Percentiles rank a stretch among this genome's conserved stretches.
Conservation (phyloP, 1,140 invertebrate genomes). For the Oscheius sp. region DNA sequence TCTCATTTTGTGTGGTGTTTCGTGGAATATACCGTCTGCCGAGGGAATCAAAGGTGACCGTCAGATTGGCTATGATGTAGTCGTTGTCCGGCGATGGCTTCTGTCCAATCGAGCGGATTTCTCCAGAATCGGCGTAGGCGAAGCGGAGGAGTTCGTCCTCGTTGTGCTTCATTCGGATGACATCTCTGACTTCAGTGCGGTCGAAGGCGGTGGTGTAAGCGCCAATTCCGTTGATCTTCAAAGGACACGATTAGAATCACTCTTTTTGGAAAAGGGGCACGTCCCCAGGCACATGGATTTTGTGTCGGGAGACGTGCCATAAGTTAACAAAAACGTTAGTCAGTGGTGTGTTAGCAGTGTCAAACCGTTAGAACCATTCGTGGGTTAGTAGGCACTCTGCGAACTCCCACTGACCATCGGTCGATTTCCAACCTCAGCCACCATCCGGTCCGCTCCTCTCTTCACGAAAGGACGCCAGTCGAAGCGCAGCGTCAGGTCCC, state of each 20-base stretch:
- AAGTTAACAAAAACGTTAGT: background rate
- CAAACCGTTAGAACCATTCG: too few species aligned
- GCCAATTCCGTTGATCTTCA: conserved; percentile 24
- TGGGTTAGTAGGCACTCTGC: background rate
- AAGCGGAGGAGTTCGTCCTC: conserved; percentile 10
- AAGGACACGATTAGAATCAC: background rate
- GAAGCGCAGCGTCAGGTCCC: conserved; percentile 17
- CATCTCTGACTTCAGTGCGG: background rate
- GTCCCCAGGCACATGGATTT: background rate
- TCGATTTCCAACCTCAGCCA: conserved; percentile 31
- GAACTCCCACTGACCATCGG: conserved; percentile 23
- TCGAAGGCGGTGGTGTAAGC: conserved; percentile 21
- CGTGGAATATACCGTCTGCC: conserved; percentile 6
- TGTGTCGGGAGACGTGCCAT: background rate
- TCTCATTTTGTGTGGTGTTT: background rate
- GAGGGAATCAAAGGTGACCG: conserved; percentile 8
- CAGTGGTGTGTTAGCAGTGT: conserved; percentile 14
- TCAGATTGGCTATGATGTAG: conserved; percentile 16
- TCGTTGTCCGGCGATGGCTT: conserved; percentile 6
- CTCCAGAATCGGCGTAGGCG: conserved; percentile 15
- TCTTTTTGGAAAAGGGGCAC: background rate
- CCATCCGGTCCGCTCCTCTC: conserved; percentile 3
- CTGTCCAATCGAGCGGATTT: background rate
- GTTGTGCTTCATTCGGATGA: background rate
- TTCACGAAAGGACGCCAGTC: conserved; percentile 19